Conservation (phyloP, 2,888 invertebrate species). For the Agrochola macilenta region DNA sequence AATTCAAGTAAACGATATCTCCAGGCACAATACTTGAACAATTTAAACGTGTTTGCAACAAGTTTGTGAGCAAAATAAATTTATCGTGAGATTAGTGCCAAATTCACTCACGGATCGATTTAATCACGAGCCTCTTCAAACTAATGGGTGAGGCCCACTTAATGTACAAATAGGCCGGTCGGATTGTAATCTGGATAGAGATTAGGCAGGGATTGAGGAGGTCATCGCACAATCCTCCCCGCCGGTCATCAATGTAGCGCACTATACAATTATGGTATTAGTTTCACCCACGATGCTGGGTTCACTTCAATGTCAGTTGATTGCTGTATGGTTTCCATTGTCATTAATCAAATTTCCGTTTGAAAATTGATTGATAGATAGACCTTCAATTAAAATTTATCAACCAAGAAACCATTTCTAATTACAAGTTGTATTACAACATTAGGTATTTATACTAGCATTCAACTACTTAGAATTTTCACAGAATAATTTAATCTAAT, state of each 20-base stretch:
- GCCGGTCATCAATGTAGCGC: constrained; percentile 57
- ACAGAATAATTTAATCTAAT: constrained; percentile 13
- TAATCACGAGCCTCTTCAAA: constrained; percentile 75
- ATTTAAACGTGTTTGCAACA: constrained; percentile 57
- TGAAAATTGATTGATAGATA: constrained; percentile 7
- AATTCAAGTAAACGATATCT: constrained; percentile 30
- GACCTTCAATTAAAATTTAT: background rate
- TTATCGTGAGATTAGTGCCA: constrained; percentile 72
- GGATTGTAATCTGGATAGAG: constrained; percentile 78
- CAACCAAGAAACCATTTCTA: background rate
- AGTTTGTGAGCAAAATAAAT: constrained; percentile 67
- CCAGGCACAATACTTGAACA: constrained; percentile 41
- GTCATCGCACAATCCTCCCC: constrained; percentile 66
- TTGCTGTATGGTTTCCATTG: constrained; percentile 27
- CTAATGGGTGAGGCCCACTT: constrained; percentile 76
- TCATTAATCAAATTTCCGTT: background rate
- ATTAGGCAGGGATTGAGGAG: constrained; percentile 74
- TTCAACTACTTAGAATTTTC: background rate
- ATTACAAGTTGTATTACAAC: background rate
- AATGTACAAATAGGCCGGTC: constrained; percentile 78
- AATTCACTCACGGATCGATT: constrained; percentile 77
- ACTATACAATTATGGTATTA: constrained; percentile 53
- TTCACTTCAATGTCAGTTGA: constrained; percentile 36
- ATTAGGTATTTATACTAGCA: constrained; percentile 4
- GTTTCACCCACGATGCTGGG: constrained; percentile 19